These are phyloP conservation scores for Alexandromys oeconomus DNA, from an alignment of 2,797 vertebrate species.

Conservation along the genomic window DNA sequence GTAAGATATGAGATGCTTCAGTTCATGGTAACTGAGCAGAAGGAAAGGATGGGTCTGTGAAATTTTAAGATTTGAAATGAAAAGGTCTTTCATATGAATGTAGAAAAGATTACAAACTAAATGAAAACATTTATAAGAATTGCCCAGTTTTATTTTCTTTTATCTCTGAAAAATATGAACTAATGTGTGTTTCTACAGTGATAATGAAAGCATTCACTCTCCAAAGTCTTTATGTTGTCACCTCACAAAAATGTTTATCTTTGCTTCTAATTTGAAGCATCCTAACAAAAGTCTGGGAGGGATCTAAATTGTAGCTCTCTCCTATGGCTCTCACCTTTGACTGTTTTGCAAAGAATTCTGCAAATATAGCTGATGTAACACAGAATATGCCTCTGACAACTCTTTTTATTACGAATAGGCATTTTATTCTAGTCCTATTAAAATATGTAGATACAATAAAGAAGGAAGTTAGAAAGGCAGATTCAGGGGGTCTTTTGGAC, in stretches of 20 bases:
- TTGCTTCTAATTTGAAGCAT: not conserved
- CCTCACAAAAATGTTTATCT: not conserved
- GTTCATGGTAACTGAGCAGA: not conserved
- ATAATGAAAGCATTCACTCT: not conserved
- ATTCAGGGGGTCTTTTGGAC: not conserved
- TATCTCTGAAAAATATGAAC: conserved; percentile 19
- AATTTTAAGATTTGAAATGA: not conserved
- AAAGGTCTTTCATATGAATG: not conserved
- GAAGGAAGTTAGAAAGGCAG: not conserved
- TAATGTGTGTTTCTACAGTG: not conserved
- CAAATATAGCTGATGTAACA: not conserved
- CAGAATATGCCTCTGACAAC: not conserved
- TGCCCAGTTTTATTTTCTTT: not conserved
- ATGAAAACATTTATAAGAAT: not conserved
- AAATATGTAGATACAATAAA: not conserved
- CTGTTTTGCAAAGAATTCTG: not conserved
- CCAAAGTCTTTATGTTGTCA: not conserved
- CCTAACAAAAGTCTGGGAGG: not conserved
- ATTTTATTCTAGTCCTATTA: not conserved
- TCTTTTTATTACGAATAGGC: not conserved
- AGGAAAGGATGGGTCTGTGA: not conserved
- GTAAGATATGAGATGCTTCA: not conserved
- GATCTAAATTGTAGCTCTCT: not conserved
- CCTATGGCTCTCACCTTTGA: not conserved
- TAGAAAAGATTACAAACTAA: not conserved